Evolutionary conservation across 1,140 invertebrate species (phyloP), one percentile per base, ranked within the genome.

Genomic region (Drosophila simulans): DNA sequence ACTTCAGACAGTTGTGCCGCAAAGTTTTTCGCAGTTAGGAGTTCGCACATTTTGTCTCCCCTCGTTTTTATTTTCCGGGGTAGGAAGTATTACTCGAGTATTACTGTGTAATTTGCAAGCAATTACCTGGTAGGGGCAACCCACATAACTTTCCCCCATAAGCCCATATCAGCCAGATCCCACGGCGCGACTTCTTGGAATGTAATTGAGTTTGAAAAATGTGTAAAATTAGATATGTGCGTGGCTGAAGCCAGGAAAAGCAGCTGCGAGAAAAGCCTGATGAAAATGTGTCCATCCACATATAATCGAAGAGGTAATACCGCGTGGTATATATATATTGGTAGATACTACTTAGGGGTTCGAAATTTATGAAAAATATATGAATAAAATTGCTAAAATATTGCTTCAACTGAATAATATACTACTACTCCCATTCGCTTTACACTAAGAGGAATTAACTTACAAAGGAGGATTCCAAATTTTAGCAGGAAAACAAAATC

Each of bases 121-220:
- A 88, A 86, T 86, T 88, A 86, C 79, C 79, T 78, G 74, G 53
- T 37, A 42, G 39, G 46, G 39, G 20, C 22, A 35, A 49, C 51
- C 39, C 31, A 46, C 68, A 51, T 35, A 40, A 37, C 35, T 40
- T 34, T 12, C 3, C 15, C 22, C 57, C 34, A 27, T 31, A 1
- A 13, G 5, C 57, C 5, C 22, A 37, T 35, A 35, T 64, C 60
- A 31, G 20, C 48, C 48, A 49, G 31, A 46, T 27, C 34, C 49
- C 35, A 22, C 13, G 11, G 22, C 17, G 15, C 45, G 56, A 39
- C 49, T 63, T 53, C 58, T 59, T 3, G 51, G 51, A 59, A 75
- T 72, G 74, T 88, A 86, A 86, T 88, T 86, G 78, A 88, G 82
- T 88, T 86, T 82, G 59, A 79, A 79, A 75, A 71, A 72, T 82